Evolutionary conservation across 2,797 vertebrate genomes (phyloP), one percentile per base, ranked within the genome.

Genomic region (Hephaestus fuliginosus): DNA sequence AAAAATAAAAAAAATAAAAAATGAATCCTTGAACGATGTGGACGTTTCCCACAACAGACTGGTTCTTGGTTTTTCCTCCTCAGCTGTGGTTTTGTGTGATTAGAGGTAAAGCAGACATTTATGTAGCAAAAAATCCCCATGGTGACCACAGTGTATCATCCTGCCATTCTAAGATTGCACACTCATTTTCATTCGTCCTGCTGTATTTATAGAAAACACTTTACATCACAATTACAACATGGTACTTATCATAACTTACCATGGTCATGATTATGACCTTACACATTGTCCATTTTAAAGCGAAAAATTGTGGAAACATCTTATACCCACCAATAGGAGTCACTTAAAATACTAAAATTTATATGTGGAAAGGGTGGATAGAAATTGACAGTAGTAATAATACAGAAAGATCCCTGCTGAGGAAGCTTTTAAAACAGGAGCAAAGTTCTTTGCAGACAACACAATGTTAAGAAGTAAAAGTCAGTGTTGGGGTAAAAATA

Each of bases 191-290:
- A 41, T n/a, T 58, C 12, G 1, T 8, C 30, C 9, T 56, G 1
- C 58, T 17, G 64, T 48, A 52, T 25, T 25, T 13, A 51, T 60
- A 82, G 46, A 17, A 57, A 66, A 64, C 17, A 10, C 8, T 57
- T 8, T 25, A 25, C 25, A 25, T 25, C 25, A 28, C 14, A 18
- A 62, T 72, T 82, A 75, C 55, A 14, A 55, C 25, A 58, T 2
- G 1, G 68, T 65, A 52, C 68, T 86, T 84, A 88, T 75, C 69
- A 22, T 56, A 4, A 66, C 58, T 80, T 15, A 33, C 39, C 25
- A 48, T 6, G 1, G 25, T 25, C 25, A 25, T 25, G 25, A 25
- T 25, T 14, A 20, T 74, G 61, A 69, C 56, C 56, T 33, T 7
- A 11, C 22, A 41, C 30, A 39, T 0, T 43, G 18, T 41, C 28